Conservation (phyloP, 1,140 invertebrate species). For the Ips nitidus region DNA sequence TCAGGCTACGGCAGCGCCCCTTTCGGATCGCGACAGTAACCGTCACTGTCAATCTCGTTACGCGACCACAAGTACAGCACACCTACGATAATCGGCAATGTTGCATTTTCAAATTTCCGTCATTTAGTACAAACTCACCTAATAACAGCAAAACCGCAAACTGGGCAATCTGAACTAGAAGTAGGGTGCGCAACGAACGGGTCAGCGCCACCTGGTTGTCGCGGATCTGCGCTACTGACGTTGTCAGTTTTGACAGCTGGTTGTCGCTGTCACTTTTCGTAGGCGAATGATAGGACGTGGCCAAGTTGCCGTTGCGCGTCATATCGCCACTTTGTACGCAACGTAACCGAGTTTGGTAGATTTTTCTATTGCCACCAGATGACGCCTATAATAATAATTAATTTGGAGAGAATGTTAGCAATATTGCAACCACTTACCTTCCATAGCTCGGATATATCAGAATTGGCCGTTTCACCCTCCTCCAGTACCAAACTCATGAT, state of each 20-base stretch:
- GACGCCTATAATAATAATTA: slow-evolving; percentile 41
- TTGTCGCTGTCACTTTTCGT: background rate
- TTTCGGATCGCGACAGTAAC: too few species aligned
- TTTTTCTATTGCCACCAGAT: slow-evolving; percentile 41
- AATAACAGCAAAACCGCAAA: slow-evolving; percentile 10
- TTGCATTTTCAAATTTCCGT: too few species aligned
- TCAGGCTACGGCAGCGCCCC: too few species aligned
- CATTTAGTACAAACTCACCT: slow-evolving; percentile 1
- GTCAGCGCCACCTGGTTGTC: slow-evolving; percentile 7
- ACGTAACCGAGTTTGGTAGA: slow-evolving; percentile 55
- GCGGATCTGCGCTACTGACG: slow-evolving; percentile 11
- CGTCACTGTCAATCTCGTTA: too few species aligned
- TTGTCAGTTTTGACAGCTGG: slow-evolving; percentile 15
- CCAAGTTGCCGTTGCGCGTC: slow-evolving; percentile 42
- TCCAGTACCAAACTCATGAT: slow-evolving; percentile 66
- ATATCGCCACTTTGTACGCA: slow-evolving; percentile 51
- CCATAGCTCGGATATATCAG: slow-evolving; percentile 63
- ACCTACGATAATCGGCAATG: too few species aligned
- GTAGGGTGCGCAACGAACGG: slow-evolving; percentile 6
- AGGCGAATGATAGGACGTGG: background rate
- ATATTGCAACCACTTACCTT: slow-evolving; percentile 54
- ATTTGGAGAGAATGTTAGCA: background rate
- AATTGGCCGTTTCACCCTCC: slow-evolving; percentile 51
- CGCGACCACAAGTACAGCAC: too few species aligned
- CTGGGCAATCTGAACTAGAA: slow-evolving; percentile 12